Base-by-base conservation (phyloP, 2,888 invertebrate genomes). In the Acleris holmiana region DNA sequence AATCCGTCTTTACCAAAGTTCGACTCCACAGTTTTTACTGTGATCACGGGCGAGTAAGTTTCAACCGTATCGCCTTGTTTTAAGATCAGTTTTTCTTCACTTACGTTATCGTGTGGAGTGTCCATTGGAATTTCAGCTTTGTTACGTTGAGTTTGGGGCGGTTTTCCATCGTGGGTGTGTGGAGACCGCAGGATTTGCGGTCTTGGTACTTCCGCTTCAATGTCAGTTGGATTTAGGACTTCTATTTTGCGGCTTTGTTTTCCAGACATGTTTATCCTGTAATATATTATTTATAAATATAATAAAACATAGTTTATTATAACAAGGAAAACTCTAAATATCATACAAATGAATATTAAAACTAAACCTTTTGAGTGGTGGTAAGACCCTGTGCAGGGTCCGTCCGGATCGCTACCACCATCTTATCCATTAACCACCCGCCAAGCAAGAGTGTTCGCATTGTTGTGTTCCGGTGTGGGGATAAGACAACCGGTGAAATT, bases 121-220 rank as follows among this genome's bases (percentile, higher is more conserved):
- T 64, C 66, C 29, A 18, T 25, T n/a, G 23, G 35, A 4, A 13
- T 29, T 29, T 29, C 29, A 8, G 29, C 35, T 35, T 13, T 35
- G 35, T 29, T 10, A 8, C 2, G 29, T 29, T 35, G 35, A 35
- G 2, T 13, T 35, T 35, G 13, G 13, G 35, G 13, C 4, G 13
- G 35, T 1, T 10, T 35, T 35, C 2, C 35, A 13, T 35, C 35
- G 4, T 35, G 13, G 35, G 3, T 35, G 13, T 3, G 10, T n/a
- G 44, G 44, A 5, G 77, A 79, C 75, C 86, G 66, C 0, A 89
- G 61, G 41, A 73, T 72, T 67, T 89, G 89, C 0, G 75, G 70
- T 0, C 71, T 77, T 78, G 88, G 89, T 76, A 89, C 89, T 66
- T 82, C 81, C 0, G 84, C 79, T 65, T 85, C 77, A 1, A 90